Conservation (phyloP, 1,140 invertebrate genomes). For the Heliothis virescens region DNA sequence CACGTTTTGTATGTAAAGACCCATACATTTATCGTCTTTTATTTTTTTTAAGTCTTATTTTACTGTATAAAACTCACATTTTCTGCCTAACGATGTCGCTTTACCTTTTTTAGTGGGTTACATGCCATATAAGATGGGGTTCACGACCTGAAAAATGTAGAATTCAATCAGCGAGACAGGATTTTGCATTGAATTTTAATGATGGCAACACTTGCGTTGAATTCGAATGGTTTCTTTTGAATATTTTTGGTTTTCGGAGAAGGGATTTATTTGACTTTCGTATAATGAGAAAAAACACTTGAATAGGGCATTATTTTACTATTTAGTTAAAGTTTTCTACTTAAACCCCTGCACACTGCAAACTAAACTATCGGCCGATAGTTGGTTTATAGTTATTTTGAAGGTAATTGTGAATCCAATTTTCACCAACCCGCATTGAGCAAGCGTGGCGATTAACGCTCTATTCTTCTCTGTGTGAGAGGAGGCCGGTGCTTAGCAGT, state of each 20-base stretch:
- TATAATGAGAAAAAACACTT: neutral
- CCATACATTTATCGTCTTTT: conserved; percentile 66
- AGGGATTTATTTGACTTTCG: neutral
- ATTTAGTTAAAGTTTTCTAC: no score
- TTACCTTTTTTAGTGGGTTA: conserved; percentile 61
- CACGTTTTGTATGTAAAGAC: conserved; percentile 75
- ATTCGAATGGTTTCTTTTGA: conserved; percentile 33
- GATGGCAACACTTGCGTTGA: conserved; percentile 38
- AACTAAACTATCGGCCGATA: no score
- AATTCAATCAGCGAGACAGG: conserved; percentile 49
- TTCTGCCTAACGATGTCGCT: conserved; percentile 75
- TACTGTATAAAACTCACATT: conserved; percentile 68
- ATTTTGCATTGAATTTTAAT: conserved; percentile 44
- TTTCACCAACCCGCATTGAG: no score
- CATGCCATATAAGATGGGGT: conserved; percentile 49
- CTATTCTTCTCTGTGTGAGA: no score
- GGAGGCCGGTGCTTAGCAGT: no score
- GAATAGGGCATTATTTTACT: neutral
- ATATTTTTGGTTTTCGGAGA: conserved; percentile 5
- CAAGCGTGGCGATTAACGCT: no score
- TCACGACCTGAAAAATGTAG: conserved; percentile 53
- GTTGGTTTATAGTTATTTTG: no score
- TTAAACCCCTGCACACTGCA: no score
- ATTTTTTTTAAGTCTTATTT: conserved; percentile 60
- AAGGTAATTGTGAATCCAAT: no score